Percentiles rank a stretch among this genome's conserved stretches.
phyloP scores from a whole-genome alignment of 2,113 vertebrate genomes.

The Saccopteryx bilineata region DNA sequence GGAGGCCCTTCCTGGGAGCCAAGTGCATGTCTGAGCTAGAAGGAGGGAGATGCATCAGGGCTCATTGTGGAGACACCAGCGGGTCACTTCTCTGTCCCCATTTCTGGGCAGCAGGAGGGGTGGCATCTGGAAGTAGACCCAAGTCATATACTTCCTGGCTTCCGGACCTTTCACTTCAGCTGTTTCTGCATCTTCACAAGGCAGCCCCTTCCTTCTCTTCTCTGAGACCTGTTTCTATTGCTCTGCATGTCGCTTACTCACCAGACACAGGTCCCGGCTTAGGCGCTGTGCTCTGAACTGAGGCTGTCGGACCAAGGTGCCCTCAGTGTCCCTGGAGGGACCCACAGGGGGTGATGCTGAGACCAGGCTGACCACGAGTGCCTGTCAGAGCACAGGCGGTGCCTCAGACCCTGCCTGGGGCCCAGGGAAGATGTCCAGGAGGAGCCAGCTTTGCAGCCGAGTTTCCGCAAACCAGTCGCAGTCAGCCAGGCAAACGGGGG shows the following conservation, averaged over 20 bases:
- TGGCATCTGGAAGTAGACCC: not conserved
- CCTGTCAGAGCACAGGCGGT: fast-evolving
- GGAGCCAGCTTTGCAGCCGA: not conserved
- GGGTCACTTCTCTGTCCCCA: fast-evolving
- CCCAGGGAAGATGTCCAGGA: not conserved
- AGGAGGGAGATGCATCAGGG: not conserved
- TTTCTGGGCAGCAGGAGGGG: not conserved
- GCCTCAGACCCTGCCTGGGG: fast-evolving
- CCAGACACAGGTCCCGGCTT: not conserved
- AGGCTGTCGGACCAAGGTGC: not conserved
- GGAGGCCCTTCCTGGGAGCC: not conserved
- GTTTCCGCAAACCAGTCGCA: not conserved
- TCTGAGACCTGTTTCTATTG: not conserved
- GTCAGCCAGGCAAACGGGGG: not conserved
- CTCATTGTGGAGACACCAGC: not conserved
- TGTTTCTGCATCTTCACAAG: not conserved
- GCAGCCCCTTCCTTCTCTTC: not conserved
- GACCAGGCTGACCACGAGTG: not conserved
- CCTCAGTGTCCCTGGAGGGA: not conserved
- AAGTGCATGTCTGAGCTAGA: not conserved
- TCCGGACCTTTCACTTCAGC: not conserved
- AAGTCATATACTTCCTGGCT: not conserved
- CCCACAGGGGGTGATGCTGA: not conserved
- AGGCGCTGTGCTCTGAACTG: fast-evolving
- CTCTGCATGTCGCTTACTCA: no score